Base-by-base conservation (phyloP, 2,888 invertebrate genomes). In the Caenorhabditis sulstoni region DNA sequence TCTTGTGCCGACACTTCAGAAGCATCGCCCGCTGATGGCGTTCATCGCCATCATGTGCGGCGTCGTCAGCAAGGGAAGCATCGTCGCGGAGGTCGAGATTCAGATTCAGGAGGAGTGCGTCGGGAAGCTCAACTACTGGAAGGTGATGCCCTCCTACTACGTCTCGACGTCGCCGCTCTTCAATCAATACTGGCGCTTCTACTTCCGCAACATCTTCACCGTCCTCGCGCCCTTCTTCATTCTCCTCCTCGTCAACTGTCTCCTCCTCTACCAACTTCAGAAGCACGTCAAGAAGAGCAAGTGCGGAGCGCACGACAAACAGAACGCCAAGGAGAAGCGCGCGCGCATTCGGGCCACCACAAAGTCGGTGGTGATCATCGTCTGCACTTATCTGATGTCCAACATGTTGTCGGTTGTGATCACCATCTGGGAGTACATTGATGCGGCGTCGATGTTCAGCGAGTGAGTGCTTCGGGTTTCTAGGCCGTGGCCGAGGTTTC, bases 31-130 rank as follows among this genome's bases (percentile, higher is more conserved):
- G 50, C 41, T 79, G 9, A 73, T 88, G 20, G 86, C 87, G 9
- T 77, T 81, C 29, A 64, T 81, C 9, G 87, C 87, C 5, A 81
- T 88, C 9, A 74, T 88, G 74, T 82, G 85, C 55, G 88, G 87
- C 18, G 79, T 88, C 18, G 61, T 88, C 20, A 85, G 85, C 73
- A 88, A 88, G 66, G 87, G 87, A 37, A 82, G 85, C 14, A 85
- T 86, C 12, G 75, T 83, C 14, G 66, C 83, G 41, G 88, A 88
- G 64, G 81, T 88, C 44, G 79, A 83, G 81, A 73, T 82, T 20
- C 52, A 61, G 47, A 8, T 55, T 4, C 61, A 81, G 29, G 70
- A 57, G 14, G 76, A 79, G 5, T 84, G 84, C 52, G 23, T 52
- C 45, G 82, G 81, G 22, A 59, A 73, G 45, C 65, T 84, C 39